Conservation (phyloP, 2,113 vertebrate genomes). For the Lanius ludovicianus region DNA sequence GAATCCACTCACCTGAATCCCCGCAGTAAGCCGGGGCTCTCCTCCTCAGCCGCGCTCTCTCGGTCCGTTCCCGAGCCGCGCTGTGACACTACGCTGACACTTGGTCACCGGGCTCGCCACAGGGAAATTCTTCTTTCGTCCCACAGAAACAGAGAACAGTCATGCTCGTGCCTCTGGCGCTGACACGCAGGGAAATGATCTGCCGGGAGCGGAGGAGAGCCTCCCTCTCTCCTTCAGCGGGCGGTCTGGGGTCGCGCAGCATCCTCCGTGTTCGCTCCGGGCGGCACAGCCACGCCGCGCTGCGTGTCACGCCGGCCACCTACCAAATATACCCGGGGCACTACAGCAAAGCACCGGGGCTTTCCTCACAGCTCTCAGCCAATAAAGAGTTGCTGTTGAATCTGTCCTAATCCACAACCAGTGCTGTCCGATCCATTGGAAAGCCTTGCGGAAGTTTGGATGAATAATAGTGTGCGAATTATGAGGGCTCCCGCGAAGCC, state of each 20-base stretch:
- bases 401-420: constrained; percentile 47
- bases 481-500: constrained; percentile 14
- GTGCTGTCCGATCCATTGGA: constrained; percentile 42
- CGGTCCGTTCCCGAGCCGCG: not conserved
- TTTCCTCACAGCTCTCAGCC: constrained; percentile 71
- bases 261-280: constrained; percentile 70
- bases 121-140: constrained; percentile 24
- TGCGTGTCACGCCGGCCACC: constrained; percentile 63
- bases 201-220: not conserved
- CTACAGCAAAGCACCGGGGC: constrained; percentile 79
- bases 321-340: constrained; percentile 83
- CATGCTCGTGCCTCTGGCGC: constrained; percentile 33
- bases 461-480: constrained; percentile 56
- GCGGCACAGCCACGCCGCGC: constrained; percentile 24
- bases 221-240: constrained; percentile 10
- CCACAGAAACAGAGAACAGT: constrained; percentile 7
- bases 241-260: constrained; percentile 59
- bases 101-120: constrained; percentile 26
- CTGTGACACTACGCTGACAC: not conserved
- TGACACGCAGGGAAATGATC: constrained; percentile 9
- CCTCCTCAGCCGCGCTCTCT: not conserved
- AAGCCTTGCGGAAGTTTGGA: constrained; percentile 54
- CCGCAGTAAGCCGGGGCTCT: not conserved
- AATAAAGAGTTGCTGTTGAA: constrained; percentile 68
- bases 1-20: constrained; percentile 37